phyloP scores from a whole-genome alignment of 2,113 vertebrate species.

The Gopherus evgoodei region DNA sequence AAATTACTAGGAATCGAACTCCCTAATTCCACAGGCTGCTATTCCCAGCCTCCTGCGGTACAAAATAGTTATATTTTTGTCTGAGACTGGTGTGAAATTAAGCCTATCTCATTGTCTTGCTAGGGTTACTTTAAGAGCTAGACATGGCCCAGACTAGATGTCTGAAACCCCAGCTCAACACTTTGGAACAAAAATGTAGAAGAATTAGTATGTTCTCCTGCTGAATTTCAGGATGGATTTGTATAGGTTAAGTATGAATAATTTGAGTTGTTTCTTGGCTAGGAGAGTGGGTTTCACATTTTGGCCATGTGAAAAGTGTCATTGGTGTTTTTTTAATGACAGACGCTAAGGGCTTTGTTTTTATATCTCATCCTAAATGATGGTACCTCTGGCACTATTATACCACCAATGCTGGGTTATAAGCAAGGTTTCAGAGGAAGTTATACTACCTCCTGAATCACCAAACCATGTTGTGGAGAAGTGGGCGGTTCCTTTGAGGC shows the following conservation, averaged over 20 bases:
- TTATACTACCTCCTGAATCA: neutral
- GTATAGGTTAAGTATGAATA: neutral
- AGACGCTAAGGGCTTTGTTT: neutral
- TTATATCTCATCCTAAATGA: neutral
- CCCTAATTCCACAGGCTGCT: constrained; percentile 46
- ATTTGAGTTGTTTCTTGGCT: neutral
- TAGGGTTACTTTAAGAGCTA: constrained; percentile 61
- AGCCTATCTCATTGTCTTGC: constrained; percentile 37
- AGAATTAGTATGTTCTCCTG: constrained; percentile 12
- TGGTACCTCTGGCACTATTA: neutral
- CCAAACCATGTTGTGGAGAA: constrained; percentile 28
- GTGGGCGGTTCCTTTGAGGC: constrained; percentile 11
- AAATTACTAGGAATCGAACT: constrained; percentile 29
- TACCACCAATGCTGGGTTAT: fast-evolving
- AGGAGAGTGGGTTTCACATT: neutral
- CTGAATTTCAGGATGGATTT: neutral
- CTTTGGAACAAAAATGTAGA: neutral
- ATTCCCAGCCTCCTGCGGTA: constrained; percentile 40
- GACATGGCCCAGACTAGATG: constrained; percentile 34
- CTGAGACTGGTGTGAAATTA: constrained; percentile 36
- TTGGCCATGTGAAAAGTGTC: neutral
- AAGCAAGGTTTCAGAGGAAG: constrained; percentile 16
- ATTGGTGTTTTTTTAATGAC: neutral
- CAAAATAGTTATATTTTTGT: constrained; percentile 3
- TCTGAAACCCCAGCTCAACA: neutral